Evolutionary conservation across 2,797 vertebrate genomes (phyloP), one percentile per base, ranked within the genome.

Genomic region (Phalloptychus januarius): DNA sequence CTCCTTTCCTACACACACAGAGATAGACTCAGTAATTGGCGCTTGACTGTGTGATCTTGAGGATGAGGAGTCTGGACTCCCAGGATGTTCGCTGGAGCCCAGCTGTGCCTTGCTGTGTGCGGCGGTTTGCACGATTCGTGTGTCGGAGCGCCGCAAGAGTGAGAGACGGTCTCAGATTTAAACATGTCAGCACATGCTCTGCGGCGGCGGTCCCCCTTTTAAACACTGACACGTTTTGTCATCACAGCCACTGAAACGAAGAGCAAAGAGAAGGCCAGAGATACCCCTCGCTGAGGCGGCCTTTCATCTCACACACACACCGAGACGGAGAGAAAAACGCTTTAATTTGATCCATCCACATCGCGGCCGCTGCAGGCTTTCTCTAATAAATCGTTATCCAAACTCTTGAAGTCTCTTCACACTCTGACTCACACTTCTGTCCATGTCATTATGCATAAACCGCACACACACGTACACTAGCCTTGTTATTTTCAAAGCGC

Each of bases 201-300:
- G 82, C 78, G 52, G 87, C 76, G 48, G 87, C 82, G 70, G 85
- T 82, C 81, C 84, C 67, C 86, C 83, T 92, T 85, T 86, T 81
- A 77, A 90, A 91, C 88, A 83, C 83, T 76, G 90, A 92, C 90
- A 91, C 83, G 77, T 90, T 91, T 92, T 90, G 91, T 91, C 91
- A 92, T 91, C 87, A 89, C 86, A 90, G 88, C 78, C 74, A 84
- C 84, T 74, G 87, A 91, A 87, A 91, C 36, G 71, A 76, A 74
- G 74, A 86, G 75, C 25, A 4, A 52, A 75, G 82, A 77, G 76
- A 85, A 79, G 78, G 83, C 81, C 36, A 46, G 70, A 82, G 83
- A 77, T 79, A 81, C 77, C 85, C 79, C 85, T 84, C 78, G 67
- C 80, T 2, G 78, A 85, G 76, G 77, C 23, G 81, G 84, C 76